These are phyloP conservation scores for Noctua comes DNA, from an alignment of 2,888 invertebrate species.

Conservation along the genomic window DNA sequence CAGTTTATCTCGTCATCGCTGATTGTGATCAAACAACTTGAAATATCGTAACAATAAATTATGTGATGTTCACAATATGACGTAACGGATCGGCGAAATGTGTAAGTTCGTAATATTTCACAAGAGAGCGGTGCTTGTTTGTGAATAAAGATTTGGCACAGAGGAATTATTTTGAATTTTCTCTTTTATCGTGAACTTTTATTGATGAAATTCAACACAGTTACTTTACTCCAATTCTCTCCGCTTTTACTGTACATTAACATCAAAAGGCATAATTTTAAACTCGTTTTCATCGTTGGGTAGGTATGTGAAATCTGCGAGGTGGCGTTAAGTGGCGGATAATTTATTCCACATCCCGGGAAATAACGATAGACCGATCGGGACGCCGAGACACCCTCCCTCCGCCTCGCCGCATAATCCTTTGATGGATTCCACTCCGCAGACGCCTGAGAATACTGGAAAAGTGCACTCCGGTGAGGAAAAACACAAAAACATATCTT, in stretches of 20 bases:
- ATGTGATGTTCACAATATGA: conserved; percentile 21
- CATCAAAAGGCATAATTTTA: conserved; percentile 55
- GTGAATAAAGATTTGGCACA: conserved; percentile 11
- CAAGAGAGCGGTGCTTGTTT: conserved; percentile 31
- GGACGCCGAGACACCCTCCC: conserved; percentile 77
- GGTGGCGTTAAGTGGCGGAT: conserved; percentile 83
- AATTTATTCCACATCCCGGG: conserved; percentile 86
- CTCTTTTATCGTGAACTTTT: conserved; percentile 31
- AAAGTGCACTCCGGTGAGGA: conserved; percentile 82
- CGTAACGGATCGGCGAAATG: conserved; percentile 30
- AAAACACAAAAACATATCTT: conserved; percentile 71
- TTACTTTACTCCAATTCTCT: conserved; percentile 44
- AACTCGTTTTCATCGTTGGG: conserved; percentile 51
- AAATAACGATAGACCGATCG: conserved; percentile 85
- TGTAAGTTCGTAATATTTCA: conserved; percentile 31
- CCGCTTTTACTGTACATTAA: conserved; percentile 46
- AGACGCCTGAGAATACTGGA: conserved; percentile 78
- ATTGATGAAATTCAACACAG: conserved; percentile 35
- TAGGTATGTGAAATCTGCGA: conserved; percentile 76
- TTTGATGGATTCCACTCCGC: conserved; percentile 87
- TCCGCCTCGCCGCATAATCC: conserved; percentile 80
- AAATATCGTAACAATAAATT: conserved; percentile 43
- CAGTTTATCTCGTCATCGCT: conserved; percentile 49
- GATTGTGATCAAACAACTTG: conserved; percentile 50
- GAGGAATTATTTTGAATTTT: conserved; percentile 31